Conservation (phyloP, 2,113 vertebrate genomes). For the Microcebus tavaratra region DNA sequence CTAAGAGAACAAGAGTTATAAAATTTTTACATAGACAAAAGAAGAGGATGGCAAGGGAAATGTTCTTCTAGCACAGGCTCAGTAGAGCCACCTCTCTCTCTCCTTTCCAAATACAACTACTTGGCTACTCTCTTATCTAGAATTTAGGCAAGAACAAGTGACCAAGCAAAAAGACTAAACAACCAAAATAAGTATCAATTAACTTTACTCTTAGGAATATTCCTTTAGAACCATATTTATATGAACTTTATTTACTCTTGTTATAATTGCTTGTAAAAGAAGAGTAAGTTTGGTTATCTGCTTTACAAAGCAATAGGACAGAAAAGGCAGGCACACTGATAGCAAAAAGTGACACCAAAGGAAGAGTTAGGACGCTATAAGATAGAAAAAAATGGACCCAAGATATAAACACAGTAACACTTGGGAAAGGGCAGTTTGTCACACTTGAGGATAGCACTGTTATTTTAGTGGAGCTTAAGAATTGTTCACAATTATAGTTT, state of each 20-base stretch:
- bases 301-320: background rate
- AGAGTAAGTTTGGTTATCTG: background rate
- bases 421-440: background rate
- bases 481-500: background rate
- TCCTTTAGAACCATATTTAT: background rate
- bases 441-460: background rate
- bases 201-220: conserved; percentile 4
- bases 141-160: background rate
- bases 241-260: background rate
- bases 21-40: conserved; percentile 4
- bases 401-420: background rate
- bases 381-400: conserved; percentile 30
- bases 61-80: background rate
- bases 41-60: background rate
- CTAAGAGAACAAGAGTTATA: background rate
- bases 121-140: background rate
- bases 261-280: background rate
- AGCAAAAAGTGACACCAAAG: background rate
- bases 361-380: conserved; percentile 36
- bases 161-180: conserved; percentile 25
- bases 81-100: background rate
- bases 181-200: background rate
- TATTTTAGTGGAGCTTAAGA: conserved; percentile 15
- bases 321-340: background rate
- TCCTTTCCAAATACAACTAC: conserved; percentile 10